A percentile compares a stretch with the other conserved stretches of the same genome.
phyloP scores from a whole-genome alignment of 2,888 invertebrate species.

The Philopedon plagiatum region DNA sequence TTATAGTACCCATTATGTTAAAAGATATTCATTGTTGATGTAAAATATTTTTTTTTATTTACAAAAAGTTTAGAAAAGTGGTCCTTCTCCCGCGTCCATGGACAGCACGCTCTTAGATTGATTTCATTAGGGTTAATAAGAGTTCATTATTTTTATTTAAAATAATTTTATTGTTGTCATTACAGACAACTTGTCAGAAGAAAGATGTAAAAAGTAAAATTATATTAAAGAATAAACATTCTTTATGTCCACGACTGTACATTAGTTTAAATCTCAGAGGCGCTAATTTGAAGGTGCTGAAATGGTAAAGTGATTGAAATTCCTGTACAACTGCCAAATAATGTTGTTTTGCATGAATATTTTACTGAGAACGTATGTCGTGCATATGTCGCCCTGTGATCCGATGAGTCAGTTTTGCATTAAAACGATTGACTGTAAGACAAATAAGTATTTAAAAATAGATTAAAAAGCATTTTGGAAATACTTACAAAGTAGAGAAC shows the following conservation, averaged over 20 bases:
- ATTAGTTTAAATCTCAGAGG: slow-evolving; percentile 4
- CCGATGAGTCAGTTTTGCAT: background rate
- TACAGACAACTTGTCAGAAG: background rate
- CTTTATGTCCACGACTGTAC: slow-evolving; percentile 6
- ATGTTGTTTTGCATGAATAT: slow-evolving; percentile 44
- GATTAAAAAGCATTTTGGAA: background rate
- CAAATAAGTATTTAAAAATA: background rate
- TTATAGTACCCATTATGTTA: no score
- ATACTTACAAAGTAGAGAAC: no score
- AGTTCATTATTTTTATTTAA: no score
- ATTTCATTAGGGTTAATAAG: no score
- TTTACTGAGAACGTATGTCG: slow-evolving; percentile 19
- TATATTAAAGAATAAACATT: background rate
- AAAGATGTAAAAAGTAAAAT: background rate
- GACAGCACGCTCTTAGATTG: no score
- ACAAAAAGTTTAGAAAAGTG: no score
- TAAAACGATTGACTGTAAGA: background rate
- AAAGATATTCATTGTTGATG: no score
- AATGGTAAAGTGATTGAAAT: slow-evolving; percentile 37
- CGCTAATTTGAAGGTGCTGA: slow-evolving; percentile 41
- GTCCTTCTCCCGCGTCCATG: no score
- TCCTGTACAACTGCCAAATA: slow-evolving; percentile 45
- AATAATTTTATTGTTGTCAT: no score
- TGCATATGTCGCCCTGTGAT: background rate
- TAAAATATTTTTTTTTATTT: no score